Evolutionary conservation across 2,888 invertebrate species (phyloP), one percentile per base, ranked within the genome.

Genomic region (Synanthedon andrenaeformis): DNA sequence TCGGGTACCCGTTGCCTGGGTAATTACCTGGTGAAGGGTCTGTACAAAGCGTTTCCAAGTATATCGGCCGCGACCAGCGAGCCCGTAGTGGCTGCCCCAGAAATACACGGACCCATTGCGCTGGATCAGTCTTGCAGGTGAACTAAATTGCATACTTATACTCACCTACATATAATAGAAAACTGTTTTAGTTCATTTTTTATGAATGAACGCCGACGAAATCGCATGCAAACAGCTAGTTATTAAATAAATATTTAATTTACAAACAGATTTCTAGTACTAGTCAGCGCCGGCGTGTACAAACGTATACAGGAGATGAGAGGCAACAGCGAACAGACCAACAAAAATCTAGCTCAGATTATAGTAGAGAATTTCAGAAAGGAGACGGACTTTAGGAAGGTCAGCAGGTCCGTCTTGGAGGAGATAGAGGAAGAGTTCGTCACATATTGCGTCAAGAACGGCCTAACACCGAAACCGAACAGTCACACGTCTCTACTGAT

Each of bases 401-500:
- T 96, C 51, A 94, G 96, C 12, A 96, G 96, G 79, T 92, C 94
- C 0, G 95, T 95, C 0, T 91, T 96, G 0, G 93, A 96, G 69
- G 94, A 94, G 76, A 92, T 95, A 1, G 94, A 94, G 12, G 89
- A 94, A n/a, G 90, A 93, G 56, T 96, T 96, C 71, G 93, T 94
- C 49, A 93, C 94, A 51, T 90, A 92, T 56, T 94, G 91, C 69
- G 91, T 93, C 79, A 85, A 74, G 62, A 85, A 80, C 53, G 89
- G 83, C 51, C 68, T 85, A 49, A 86, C 83, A 1, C 89, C 85
- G 0, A 89, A 89, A 63, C 91, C 92, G 49, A 89, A 95, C 42
- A 95, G 95, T 13, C 96, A 96, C 65, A 94, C 96, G 69, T 95
- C 96, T 0, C 83, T 97, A 17, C 74, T 97, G 0, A 92, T 97